phyloP scores from a whole-genome alignment of 2,888 invertebrate species.

The Lasioglossum figueresi region DNA sequence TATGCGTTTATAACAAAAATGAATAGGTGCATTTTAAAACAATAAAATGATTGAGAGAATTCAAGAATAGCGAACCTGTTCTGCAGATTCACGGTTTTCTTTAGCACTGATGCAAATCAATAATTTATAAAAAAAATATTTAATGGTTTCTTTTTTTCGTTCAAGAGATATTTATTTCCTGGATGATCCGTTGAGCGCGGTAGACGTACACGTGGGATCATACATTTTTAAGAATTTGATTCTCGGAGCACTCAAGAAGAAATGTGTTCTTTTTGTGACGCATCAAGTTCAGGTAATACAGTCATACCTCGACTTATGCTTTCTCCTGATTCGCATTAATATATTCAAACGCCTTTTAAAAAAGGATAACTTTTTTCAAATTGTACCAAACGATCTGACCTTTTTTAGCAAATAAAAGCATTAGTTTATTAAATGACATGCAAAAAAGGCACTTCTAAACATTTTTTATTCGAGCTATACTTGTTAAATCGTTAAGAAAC shows the following conservation, averaged over 20 bases:
- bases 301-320: not conserved
- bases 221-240: conserved; percentile 86
- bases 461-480: not conserved
- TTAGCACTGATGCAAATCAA: not conserved
- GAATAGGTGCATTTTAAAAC: too few relatives aligned
- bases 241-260: conserved; percentile 84
- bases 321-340: not conserved
- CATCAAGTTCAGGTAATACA: conserved; percentile 86
- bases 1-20: too few relatives aligned
- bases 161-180: conserved; percentile 86
- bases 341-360: too few relatives aligned
- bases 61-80: not conserved
- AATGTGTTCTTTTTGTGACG: conserved; percentile 87
- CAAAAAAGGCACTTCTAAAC: too few relatives aligned
- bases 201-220: conserved; percentile 85
- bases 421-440: too few relatives aligned
- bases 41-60: too few relatives aligned
- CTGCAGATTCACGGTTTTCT: not conserved
- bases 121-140: not conserved
- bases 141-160: conserved; percentile 27
- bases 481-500: not conserved
- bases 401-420: too few relatives aligned
- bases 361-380: too few relatives aligned
- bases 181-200: conserved; percentile 86
- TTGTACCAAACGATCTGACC: too few relatives aligned